Conservation (phyloP, 2,888 invertebrate species). For the Muschampia plurimacula region DNA sequence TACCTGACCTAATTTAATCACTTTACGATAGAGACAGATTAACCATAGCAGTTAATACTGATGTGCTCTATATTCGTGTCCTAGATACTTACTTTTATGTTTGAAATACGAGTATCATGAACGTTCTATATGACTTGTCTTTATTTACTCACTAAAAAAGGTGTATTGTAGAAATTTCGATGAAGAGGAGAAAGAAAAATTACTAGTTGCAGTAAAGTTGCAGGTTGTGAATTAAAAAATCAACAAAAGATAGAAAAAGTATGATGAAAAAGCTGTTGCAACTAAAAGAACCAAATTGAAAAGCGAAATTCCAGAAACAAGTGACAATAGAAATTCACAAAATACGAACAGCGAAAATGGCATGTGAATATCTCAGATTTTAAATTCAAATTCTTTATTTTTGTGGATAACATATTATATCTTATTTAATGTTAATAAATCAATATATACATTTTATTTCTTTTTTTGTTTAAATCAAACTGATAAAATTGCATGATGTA, state of each 20-base stretch:
- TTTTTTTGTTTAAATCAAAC: too few species aligned
- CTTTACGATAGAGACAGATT: too few species aligned
- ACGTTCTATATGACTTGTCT: neutral
- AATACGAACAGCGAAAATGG: neutral
- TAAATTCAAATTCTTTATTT: too few species aligned
- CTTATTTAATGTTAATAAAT: too few species aligned
- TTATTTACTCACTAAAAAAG: neutral
- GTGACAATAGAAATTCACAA: neutral
- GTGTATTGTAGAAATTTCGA: neutral
- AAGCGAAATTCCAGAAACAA: neutral
- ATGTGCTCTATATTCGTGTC: too few species aligned
- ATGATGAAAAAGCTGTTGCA: neutral
- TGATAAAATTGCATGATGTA: too few species aligned
- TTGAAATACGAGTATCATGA: neutral
- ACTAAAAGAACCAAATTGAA: constrained; percentile 1
- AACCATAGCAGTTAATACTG: too few species aligned
- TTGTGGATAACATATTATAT: too few species aligned
- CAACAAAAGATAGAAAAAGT: neutral
- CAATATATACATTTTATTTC: too few species aligned
- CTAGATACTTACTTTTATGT: too few species aligned
- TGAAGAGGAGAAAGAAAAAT: neutral
- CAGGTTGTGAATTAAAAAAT: neutral
- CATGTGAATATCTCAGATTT: too few species aligned
- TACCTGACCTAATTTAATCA: too few species aligned
- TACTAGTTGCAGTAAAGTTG: neutral